These are phyloP conservation scores for Teleogryllus occipitalis DNA, from an alignment of 1,140 invertebrate genomes.

Conservation along the genomic window DNA sequence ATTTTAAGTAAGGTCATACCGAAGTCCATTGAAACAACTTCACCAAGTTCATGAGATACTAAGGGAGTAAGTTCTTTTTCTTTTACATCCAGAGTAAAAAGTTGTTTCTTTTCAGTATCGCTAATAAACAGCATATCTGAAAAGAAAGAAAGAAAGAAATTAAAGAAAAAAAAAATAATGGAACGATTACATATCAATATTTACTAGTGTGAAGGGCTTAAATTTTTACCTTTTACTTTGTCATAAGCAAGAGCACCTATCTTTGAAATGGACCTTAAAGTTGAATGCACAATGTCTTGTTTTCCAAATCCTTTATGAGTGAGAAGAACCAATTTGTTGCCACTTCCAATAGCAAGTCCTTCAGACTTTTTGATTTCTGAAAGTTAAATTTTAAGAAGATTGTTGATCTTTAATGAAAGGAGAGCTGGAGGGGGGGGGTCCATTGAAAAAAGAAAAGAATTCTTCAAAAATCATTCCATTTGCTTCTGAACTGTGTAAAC, in stretches of 20 bases:
- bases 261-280: not conserved
- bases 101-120: not conserved
- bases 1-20: not conserved
- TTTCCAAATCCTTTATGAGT: not conserved
- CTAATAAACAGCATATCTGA: not conserved
- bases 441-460: no score
- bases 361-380: slow-evolving; percentile 44
- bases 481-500: no score
- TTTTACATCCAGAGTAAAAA: not conserved
- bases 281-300: not conserved
- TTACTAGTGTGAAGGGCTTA: no score
- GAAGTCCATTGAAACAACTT: not conserved
- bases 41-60: not conserved
- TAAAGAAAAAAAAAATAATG: no score
- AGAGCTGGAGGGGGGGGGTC: no score
- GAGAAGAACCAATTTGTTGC: slow-evolving; percentile 24
- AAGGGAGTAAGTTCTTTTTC: not conserved
- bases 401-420: no score
- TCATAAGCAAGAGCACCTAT: not conserved
- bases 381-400: slow-evolving; percentile 34
- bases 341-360: slow-evolving; percentile 52
- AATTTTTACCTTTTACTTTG: not conserved
- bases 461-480: no score
- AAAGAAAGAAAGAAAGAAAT: not conserved
- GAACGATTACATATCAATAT: no score